A percentile compares a stretch with the other conserved stretches of the same genome.
phyloP scores from a whole-genome alignment of 2,113 vertebrate species.

The Tragelaphus imberbis region DNA sequence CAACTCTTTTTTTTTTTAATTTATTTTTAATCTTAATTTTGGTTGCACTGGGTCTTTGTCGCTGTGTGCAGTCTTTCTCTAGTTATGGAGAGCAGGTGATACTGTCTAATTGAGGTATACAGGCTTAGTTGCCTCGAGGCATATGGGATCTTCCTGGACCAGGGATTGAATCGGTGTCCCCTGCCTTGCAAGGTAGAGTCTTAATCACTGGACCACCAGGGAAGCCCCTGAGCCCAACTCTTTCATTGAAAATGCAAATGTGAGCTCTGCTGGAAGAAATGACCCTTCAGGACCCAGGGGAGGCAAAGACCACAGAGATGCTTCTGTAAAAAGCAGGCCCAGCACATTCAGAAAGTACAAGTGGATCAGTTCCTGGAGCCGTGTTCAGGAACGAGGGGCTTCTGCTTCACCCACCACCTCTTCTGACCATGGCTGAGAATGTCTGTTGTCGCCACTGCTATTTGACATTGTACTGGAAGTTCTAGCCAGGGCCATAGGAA shows the following conservation, averaged over 20 bases:
- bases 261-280: neutral
- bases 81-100: neutral
- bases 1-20: neutral
- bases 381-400: fast-evolving
- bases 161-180: neutral
- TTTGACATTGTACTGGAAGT: neutral
- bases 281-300: neutral
- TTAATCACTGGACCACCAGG: neutral
- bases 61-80: neutral
- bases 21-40: neutral
- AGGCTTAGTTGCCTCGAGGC: neutral
- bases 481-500: neutral
- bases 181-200: neutral
- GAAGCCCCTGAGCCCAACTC: neutral
- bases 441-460: too few relatives aligned
- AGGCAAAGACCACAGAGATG: neutral
- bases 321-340: neutral
- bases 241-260: fast-evolving
- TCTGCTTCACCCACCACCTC: neutral
- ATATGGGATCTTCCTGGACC: neutral
- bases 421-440: neutral
- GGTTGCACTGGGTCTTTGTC: neutral
- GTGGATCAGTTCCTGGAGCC: neutral
- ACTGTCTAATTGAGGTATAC: neutral
- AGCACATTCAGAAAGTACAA: neutral